A percentile compares a stretch with the other conserved stretches of the same genome.
Evolutionary conservation across 2,113 vertebrate genomes (phyloP).

Genomic region (Urocitellus parryii): DNA sequence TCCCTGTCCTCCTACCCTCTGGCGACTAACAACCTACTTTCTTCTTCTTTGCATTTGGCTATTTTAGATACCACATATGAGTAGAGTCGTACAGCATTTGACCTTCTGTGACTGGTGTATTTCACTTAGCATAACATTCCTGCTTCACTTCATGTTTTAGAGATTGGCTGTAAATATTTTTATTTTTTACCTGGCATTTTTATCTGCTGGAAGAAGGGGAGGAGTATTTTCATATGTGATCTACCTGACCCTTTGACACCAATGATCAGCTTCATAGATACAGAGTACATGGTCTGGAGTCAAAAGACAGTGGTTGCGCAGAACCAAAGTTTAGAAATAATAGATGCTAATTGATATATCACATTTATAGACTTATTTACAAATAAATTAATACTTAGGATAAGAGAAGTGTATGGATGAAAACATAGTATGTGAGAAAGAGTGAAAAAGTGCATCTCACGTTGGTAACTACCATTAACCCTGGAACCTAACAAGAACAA

Average conservation of each 20-base stretch:
- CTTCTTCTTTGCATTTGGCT: not conserved
- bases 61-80: not conserved
- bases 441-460: not conserved
- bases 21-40: not conserved
- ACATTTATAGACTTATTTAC: not conserved
- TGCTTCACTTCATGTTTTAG: not conserved
- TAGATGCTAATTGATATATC: not conserved
- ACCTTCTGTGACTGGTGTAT: not conserved
- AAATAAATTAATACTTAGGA: not conserved
- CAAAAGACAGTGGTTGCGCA: not conserved
- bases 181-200: not conserved
- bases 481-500: not conserved
- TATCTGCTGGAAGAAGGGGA: not conserved
- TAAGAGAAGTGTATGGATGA: not conserved
- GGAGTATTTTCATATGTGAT: not conserved
- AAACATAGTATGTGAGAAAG: not conserved
- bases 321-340: not conserved
- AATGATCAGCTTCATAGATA: not conserved
- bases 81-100: not conserved
- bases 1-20: accelerated
- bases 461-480: not conserved
- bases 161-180: not conserved
- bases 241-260: not conserved
- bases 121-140: not conserved
- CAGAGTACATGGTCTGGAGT: not conserved